These are phyloP conservation scores for Galleria mellonella DNA, from an alignment of 1,140 invertebrate genomes.

Conservation along the genomic window DNA sequence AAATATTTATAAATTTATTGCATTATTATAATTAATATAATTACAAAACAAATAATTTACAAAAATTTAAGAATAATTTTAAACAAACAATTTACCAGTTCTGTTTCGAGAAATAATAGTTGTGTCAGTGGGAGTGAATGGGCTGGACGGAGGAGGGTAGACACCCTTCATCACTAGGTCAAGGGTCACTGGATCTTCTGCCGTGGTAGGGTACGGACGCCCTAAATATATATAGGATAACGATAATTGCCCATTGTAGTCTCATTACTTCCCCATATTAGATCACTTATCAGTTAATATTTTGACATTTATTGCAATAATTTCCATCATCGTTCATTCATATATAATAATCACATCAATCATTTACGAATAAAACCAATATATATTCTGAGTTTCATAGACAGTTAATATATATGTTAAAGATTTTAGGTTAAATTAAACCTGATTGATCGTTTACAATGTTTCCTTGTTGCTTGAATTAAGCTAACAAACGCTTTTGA, in stretches of 20 bases:
- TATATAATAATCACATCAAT: background rate
- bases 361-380: too few relatives aligned
- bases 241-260: slow-evolving; percentile 27
- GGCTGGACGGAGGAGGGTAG: slow-evolving; percentile 6
- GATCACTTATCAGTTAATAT: slow-evolving; percentile 20
- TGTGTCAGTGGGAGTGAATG: slow-evolving; percentile 11
- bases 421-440: too few relatives aligned
- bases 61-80: too few relatives aligned
- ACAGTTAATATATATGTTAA: too few relatives aligned
- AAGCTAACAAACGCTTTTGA: too few relatives aligned
- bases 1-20: too few relatives aligned
- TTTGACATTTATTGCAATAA: slow-evolving; percentile 12
- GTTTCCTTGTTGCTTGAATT: too few relatives aligned
- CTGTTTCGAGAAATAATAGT: slow-evolving; percentile 17
- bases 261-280: slow-evolving; percentile 25
- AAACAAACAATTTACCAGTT: too few relatives aligned
- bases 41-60: too few relatives aligned
- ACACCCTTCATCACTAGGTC: slow-evolving; percentile 22
- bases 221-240: slow-evolving; percentile 30
- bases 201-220: slow-evolving; percentile 5
- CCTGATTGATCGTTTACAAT: too few relatives aligned
- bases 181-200: slow-evolving; percentile 28
- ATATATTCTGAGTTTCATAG: too few relatives aligned
- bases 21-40: too few relatives aligned
- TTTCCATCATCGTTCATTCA: slow-evolving; percentile 1